Base-by-base conservation (phyloP, 2,888 invertebrate genomes). In the Parnassius apollo region DNA sequence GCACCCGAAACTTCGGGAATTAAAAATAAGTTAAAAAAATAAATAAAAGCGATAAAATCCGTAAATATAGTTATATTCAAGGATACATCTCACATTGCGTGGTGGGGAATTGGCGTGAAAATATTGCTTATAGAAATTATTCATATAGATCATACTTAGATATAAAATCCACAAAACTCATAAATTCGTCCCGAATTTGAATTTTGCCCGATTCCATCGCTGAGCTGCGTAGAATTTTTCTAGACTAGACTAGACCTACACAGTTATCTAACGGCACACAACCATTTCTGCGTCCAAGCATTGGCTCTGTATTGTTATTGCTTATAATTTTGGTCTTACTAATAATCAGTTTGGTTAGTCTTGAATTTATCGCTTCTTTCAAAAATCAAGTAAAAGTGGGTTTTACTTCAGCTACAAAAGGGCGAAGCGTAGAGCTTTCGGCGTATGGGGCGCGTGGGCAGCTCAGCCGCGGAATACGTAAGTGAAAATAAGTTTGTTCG, bases 201-300 rank as follows among this genome's bases (percentile, higher is more conserved):
- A 74, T 85, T 88, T 86, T 83, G 80, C 76, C 73, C 73, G 83
- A 83, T 85, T 75, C 80, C 81, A 85, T 83, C 84, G 80, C 71
- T 75, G 68, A 69, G 71, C 74, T 74, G 81, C 82, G 71, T 80
- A 88, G 89, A 88, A 64, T 60, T 85, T 84, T 90, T 89, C 88
- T 89, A 89, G 88, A 83, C 87, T 81, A 84, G 76, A 80, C 87
- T 81, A 85, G 76, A 80, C 80, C 77, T 78, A 74, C 84, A 90
- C 91, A 86, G 90, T 91, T 89, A 90, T 69, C 76, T 91, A 90
- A 90, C 90, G 91, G 91, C 81, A 87, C 75, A 71, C 69, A 71
- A 73, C 81, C 80, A 81, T 88, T 91, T 90, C 88, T 88, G 85
- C 80, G 82, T 86, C 83, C 80, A 85, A 81, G 75, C 83, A 83